Conservation (phyloP, 1,140 invertebrate genomes). For the Streblospio benedicti region DNA sequence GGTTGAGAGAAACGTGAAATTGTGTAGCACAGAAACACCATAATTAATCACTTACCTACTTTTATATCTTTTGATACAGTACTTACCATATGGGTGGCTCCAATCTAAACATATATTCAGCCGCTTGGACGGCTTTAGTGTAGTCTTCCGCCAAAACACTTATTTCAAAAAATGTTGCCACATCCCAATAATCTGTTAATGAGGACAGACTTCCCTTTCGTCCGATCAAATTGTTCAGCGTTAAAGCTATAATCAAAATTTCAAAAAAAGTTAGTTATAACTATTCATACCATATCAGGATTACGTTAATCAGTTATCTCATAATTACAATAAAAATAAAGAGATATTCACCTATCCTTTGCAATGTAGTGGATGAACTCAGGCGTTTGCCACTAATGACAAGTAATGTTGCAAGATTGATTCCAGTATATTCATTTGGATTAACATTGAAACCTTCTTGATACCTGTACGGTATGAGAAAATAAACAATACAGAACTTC, state of each 20-base stretch:
- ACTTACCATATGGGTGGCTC: slow-evolving; percentile 91
- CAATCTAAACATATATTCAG: slow-evolving; percentile 96
- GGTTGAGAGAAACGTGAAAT: too few relatives aligned
- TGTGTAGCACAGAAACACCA: neutral
- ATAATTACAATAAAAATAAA: slow-evolving; percentile 1
- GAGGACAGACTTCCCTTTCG: slow-evolving; percentile 90
- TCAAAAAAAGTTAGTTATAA: slow-evolving; percentile 39
- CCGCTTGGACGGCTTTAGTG: slow-evolving; percentile 90
- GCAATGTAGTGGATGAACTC: slow-evolving; percentile 35
- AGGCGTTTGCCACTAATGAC: slow-evolving; percentile 97
- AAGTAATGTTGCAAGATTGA: slow-evolving; percentile 93
- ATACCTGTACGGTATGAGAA: slow-evolving; percentile 54
- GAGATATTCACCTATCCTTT: slow-evolving; percentile 36
- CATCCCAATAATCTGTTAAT: slow-evolving; percentile 97
- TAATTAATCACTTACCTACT: neutral
- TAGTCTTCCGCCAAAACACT: slow-evolving; percentile 95
- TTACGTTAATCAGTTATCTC: neutral
- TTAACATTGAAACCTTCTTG: slow-evolving; percentile 93
- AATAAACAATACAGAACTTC: slow-evolving; percentile 9
- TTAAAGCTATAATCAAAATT: slow-evolving; percentile 70
- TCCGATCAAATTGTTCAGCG: slow-evolving; percentile 94
- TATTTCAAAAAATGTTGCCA: slow-evolving; percentile 99
- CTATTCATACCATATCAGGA: too few relatives aligned
- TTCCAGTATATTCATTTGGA: slow-evolving; percentile 97
- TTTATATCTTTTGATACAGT: neutral